Conservation (phyloP, 2,113 vertebrate species). For the Scatophagus argus region DNA sequence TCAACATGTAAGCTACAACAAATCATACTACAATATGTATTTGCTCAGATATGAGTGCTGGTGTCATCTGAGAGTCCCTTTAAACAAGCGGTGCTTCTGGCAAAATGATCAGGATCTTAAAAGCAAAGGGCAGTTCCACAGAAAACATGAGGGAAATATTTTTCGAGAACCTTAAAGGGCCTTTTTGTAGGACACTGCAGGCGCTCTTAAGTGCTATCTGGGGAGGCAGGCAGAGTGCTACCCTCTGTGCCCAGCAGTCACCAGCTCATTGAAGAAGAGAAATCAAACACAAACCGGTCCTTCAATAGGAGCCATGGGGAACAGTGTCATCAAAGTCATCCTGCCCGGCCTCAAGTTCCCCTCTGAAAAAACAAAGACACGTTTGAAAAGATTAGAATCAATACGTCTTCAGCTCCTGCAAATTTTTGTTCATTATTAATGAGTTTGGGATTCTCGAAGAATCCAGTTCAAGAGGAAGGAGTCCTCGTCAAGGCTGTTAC, state of each 20-base stretch:
- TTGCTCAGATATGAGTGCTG: constrained; percentile 7
- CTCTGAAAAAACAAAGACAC: constrained; percentile 41
- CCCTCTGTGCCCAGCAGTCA: constrained; percentile 52
- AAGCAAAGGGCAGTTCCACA: constrained; percentile 36
- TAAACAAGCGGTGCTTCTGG: not conserved
- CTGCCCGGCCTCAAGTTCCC: constrained; percentile 3
- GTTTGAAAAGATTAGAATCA: constrained; percentile 78
- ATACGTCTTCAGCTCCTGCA: constrained; percentile 58
- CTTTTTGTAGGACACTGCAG: constrained; percentile 41
- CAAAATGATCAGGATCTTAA: constrained; percentile 43
- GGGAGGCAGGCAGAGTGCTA: constrained; percentile 50
- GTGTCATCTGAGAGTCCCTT: constrained; percentile 20
- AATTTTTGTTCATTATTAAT: constrained; percentile 75
- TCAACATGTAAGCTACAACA: constrained; percentile 36
- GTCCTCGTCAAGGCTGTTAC: constrained; percentile 34
- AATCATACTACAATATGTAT: constrained; percentile 44
- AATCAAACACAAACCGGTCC: constrained; percentile 62
- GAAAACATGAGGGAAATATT: constrained; percentile 37
- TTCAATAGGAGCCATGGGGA: constrained; percentile 39
- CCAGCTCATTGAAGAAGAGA: constrained; percentile 36
- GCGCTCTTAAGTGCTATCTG: constrained; percentile 52
- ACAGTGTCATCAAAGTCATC: constrained; percentile 50
- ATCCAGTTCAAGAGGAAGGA: constrained; percentile 53
- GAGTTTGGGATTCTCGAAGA: constrained; percentile 63
- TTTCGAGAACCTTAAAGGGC: constrained; percentile 26